Evolutionary conservation across 2,888 invertebrate species (phyloP).

Genomic region (Dermolepida albohirtum): DNA sequence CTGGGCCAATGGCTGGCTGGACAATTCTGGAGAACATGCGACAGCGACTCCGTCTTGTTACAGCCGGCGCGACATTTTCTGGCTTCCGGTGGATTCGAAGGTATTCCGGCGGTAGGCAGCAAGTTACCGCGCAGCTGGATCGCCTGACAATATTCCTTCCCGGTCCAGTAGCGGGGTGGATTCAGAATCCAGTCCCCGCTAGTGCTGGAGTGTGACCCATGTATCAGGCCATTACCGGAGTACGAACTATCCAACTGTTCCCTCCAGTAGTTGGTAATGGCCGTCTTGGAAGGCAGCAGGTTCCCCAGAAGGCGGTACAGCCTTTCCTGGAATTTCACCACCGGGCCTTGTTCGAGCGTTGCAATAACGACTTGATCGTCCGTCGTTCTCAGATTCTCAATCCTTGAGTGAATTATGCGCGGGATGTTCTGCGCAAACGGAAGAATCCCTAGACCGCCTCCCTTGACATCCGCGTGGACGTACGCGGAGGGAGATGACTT

Average conservation of each 20-base stretch:
- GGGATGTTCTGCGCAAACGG: slow-evolving; percentile 8
- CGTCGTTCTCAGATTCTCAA: not conserved
- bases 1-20: too few relatives aligned
- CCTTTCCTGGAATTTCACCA: not conserved
- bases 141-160: slow-evolving; percentile 50
- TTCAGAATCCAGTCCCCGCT: slow-evolving; percentile 38
- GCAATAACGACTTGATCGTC: not conserved
- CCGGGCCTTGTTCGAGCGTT: not conserved
- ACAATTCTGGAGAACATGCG: too few relatives aligned
- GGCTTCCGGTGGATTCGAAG: slow-evolving; percentile 47
- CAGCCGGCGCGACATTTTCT: slow-evolving; percentile 50
- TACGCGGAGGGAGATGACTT: slow-evolving; percentile 9
- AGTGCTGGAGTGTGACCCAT: not conserved
- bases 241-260: not conserved
- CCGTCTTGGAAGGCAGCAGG: not conserved
- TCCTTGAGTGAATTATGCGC: slow-evolving; percentile 6
- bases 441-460: slow-evolving; percentile 1
- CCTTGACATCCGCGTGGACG: slow-evolving; percentile 3
- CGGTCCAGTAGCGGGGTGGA: slow-evolving; percentile 50
- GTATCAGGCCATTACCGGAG: slow-evolving; percentile 2
- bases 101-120: slow-evolving; percentile 50
- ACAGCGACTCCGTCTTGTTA: slow-evolving; percentile 46
- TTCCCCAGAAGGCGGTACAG: slow-evolving; percentile 3
- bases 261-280: not conserved
- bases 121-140: slow-evolving; percentile 49